These are phyloP conservation scores for Candidula unifasciata DNA, from an alignment of 2,888 invertebrate genomes.

Conservation along the genomic window DNA sequence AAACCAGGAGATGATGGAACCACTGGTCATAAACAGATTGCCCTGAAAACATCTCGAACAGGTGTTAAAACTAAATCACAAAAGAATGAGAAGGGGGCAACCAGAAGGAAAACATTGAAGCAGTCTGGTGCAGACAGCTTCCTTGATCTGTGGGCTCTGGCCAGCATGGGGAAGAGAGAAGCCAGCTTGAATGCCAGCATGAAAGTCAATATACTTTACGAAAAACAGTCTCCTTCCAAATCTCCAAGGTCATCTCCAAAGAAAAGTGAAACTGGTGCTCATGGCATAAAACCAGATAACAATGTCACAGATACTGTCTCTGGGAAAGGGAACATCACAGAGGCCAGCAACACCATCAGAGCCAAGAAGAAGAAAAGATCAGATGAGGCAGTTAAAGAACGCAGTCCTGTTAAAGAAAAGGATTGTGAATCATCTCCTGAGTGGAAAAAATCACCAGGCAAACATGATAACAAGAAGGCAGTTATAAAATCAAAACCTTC, in stretches of 20 bases:
- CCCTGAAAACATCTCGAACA: neutral
- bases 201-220: slow-evolving; percentile 68
- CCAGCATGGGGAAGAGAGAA: slow-evolving; percentile 63
- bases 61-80: neutral
- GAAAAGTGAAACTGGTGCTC: slow-evolving; percentile 18
- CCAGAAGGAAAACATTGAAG: slow-evolving; percentile 43
- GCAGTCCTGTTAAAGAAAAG: neutral
- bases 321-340: neutral
- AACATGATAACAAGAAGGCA: neutral
- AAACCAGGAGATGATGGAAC: neutral
- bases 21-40: neutral
- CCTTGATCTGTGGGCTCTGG: slow-evolving; percentile 50
- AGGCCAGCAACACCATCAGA: neutral
- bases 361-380: neutral
- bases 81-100: neutral
- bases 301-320: neutral
- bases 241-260: slow-evolving; percentile 37
- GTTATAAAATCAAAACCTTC: neutral
- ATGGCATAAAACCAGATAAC: neutral
- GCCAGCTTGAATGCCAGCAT: slow-evolving; percentile 72
- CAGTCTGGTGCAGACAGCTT: slow-evolving; percentile 41
- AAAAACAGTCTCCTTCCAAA: slow-evolving; percentile 56
- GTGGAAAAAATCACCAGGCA: neutral
- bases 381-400: neutral
- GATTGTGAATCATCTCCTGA: neutral